Evolutionary conservation across 2,113 vertebrate species (phyloP).

Genomic region (Pseudopipra pipra): DNA sequence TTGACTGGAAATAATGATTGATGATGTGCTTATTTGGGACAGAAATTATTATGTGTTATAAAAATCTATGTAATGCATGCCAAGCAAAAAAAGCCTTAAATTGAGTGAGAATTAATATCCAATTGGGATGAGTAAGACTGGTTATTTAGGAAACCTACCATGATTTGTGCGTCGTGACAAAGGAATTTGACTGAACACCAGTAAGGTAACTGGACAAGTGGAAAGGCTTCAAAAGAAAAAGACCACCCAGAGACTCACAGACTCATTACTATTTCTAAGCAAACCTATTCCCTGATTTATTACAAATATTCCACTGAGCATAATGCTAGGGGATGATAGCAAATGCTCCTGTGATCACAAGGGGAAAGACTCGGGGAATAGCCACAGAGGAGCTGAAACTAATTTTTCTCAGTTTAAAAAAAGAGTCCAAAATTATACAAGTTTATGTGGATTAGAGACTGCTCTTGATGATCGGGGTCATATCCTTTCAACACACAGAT

Average conservation of each 20-base stretch:
- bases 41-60: background rate
- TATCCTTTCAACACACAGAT: background rate
- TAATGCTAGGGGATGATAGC: background rate
- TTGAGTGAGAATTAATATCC: background rate
- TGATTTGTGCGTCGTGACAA: background rate
- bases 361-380: background rate
- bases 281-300: background rate
- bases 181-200: background rate
- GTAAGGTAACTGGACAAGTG: constrained; percentile 7
- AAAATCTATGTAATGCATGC: background rate
- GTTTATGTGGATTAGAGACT: background rate
- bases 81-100: background rate
- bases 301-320: background rate
- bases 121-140: background rate
- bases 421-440: background rate
- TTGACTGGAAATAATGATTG: constrained; percentile 3
- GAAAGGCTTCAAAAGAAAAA: background rate
- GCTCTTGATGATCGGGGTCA: background rate
- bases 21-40: background rate
- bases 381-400: background rate
- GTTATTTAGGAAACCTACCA: background rate
- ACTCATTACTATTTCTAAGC: background rate
- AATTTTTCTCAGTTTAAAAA: background rate
- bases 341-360: background rate
- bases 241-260: background rate